phyloP scores from a whole-genome alignment of 2,113 vertebrate genomes.

The Mormyrus lacerda region DNA sequence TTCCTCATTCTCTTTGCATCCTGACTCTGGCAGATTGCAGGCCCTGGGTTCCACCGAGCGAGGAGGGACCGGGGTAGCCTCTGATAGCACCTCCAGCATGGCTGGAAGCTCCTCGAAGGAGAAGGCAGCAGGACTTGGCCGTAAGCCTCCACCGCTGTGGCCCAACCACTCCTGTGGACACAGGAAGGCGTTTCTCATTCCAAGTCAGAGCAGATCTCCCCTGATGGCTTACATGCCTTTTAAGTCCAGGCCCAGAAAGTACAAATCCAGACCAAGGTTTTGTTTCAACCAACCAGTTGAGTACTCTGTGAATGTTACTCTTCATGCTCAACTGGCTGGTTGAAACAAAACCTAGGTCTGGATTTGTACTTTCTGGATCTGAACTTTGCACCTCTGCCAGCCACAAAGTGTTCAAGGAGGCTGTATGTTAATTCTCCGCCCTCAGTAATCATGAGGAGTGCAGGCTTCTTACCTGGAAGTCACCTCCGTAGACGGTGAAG shows the following conservation, averaged over 20 bases:
- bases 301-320: neutral
- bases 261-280: neutral
- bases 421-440: neutral
- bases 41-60: conserved; percentile 41
- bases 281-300: neutral
- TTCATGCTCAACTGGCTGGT: neutral
- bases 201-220: neutral
- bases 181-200: neutral
- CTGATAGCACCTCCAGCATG: conserved; percentile 71
- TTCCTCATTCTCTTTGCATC: conserved; percentile 16
- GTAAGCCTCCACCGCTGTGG: conserved; percentile 55
- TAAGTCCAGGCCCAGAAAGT: neutral
- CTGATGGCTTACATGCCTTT: neutral
- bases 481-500: conserved; percentile 72
- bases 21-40: conserved; percentile 14
- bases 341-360: neutral
- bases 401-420: neutral
- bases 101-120: conserved; percentile 56
- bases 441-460: neutral
- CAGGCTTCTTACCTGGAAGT: conserved; percentile 67
- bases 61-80: conserved; percentile 43
- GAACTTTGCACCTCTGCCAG: neutral
- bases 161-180: conserved; percentile 69
- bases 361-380: neutral
- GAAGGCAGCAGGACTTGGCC: conserved; percentile 52